Percentiles rank a stretch among this genome's conserved stretches.
These are phyloP conservation scores for Triplophysa dalaica DNA, from an alignment of 2,113 vertebrate genomes.

Conservation along the genomic window DNA sequence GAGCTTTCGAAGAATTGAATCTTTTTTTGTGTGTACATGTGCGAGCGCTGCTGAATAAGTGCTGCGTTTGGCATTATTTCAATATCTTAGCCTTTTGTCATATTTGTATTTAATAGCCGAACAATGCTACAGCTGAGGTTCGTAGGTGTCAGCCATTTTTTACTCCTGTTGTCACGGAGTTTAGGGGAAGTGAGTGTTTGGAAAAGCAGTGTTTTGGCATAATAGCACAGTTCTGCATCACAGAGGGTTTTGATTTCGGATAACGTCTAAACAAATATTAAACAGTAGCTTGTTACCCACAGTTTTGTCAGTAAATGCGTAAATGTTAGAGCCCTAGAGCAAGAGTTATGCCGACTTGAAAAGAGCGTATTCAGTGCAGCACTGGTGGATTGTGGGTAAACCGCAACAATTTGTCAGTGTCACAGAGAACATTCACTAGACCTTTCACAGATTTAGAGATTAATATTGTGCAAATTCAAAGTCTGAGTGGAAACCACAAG, in stretches of 20 bases:
- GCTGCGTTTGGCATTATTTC: neutral
- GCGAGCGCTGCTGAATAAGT: neutral
- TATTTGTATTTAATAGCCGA: neutral
- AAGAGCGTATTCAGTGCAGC: neutral
- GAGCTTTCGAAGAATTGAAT: neutral
- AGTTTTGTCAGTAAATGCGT: neutral
- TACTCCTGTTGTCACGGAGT: neutral
- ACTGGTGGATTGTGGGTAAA: neutral
- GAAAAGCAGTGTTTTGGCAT: neutral
- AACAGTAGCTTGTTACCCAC: conserved; percentile 4
- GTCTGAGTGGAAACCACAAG: neutral
- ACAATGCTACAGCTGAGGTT: neutral
- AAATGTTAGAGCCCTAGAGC: neutral
- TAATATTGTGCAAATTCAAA: neutral
- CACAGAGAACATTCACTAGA: neutral
- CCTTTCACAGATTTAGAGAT: neutral
- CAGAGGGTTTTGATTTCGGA: conserved; percentile 1
- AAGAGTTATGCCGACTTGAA: neutral
- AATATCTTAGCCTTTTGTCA: neutral
- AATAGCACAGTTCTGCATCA: neutral
- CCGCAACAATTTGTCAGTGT: neutral
- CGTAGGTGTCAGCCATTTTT: neutral
- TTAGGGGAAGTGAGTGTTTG: neutral
- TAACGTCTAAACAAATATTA: neutral
- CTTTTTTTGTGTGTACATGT: neutral